These are phyloP conservation scores for Pristionchus japonicus DNA, from an alignment of 2,888 invertebrate species.

Conservation along the genomic window DNA sequence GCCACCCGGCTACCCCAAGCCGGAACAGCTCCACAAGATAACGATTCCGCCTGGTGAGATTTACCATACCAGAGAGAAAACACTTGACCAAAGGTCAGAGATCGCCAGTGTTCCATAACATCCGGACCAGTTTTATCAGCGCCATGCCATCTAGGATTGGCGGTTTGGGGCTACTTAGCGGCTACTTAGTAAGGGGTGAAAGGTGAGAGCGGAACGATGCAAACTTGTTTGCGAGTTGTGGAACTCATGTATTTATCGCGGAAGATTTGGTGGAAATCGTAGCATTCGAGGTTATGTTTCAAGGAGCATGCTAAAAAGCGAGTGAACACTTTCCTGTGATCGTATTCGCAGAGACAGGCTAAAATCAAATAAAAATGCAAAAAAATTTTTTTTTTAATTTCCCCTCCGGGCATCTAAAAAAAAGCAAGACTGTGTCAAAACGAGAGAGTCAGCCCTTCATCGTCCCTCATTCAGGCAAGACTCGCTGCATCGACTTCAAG, in stretches of 20 bases:
- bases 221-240: not conserved
- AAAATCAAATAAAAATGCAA: too few species aligned
- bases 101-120: not conserved
- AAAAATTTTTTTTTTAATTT: too few species aligned
- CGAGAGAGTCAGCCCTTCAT: not conserved
- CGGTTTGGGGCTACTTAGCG: not conserved
- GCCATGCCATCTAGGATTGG: not conserved
- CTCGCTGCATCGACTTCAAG: constrained; percentile 51
- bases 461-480: constrained; percentile 49
- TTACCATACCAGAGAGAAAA: not conserved
- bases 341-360: not conserved
- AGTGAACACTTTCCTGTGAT: not conserved
- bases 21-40: constrained; percentile 57
- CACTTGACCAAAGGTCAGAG: not conserved
- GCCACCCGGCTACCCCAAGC: constrained; percentile 52
- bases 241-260: not conserved
- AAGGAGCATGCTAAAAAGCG: constrained; percentile 45
- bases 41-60: constrained; percentile 57
- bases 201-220: not conserved
- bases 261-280: not conserved
- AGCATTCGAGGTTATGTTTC: not conserved
- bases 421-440: too few species aligned
- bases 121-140: not conserved
- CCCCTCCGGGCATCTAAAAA: too few species aligned
- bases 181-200: not conserved